phyloP scores from a whole-genome alignment of 2,888 invertebrate genomes.

The Lycophotia porphyrea region DNA sequence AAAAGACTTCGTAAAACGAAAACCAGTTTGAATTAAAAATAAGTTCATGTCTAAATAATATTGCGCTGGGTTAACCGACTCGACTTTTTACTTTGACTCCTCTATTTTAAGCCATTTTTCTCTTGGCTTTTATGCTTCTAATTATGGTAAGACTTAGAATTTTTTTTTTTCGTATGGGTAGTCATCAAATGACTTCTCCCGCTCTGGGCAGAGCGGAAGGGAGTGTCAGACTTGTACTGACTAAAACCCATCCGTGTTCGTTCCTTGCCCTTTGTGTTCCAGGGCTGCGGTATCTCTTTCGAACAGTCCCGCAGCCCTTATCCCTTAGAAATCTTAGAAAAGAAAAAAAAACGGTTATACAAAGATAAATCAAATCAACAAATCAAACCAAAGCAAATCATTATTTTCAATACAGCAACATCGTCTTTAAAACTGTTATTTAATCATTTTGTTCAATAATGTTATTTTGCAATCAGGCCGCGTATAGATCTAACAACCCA shows the following conservation, averaged over 20 bases:
- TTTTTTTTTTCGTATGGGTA: too few species aligned
- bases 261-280: too few species aligned
- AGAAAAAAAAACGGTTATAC: neutral
- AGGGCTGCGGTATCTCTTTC: too few species aligned
- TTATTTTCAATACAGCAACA: neutral
- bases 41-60: constrained; percentile 18
- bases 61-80: neutral
- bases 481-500: neutral
- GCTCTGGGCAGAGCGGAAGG: too few species aligned
- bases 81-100: neutral
- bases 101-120: neutral
- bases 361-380: too few species aligned
- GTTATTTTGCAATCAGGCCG: neutral
- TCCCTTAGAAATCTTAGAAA: too few species aligned
- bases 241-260: too few species aligned
- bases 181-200: too few species aligned
- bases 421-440: neutral
- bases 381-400: too few species aligned
- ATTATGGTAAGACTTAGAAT: neutral
- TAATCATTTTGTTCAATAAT: neutral
- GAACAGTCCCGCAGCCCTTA: too few species aligned
- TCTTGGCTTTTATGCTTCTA: neutral
- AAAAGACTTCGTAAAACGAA: constrained; percentile 40
- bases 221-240: too few species aligned
- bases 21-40: constrained; percentile 23